Evolutionary conservation across 2,113 vertebrate species (phyloP).

Genomic region (Benitochromis conjunctus): DNA sequence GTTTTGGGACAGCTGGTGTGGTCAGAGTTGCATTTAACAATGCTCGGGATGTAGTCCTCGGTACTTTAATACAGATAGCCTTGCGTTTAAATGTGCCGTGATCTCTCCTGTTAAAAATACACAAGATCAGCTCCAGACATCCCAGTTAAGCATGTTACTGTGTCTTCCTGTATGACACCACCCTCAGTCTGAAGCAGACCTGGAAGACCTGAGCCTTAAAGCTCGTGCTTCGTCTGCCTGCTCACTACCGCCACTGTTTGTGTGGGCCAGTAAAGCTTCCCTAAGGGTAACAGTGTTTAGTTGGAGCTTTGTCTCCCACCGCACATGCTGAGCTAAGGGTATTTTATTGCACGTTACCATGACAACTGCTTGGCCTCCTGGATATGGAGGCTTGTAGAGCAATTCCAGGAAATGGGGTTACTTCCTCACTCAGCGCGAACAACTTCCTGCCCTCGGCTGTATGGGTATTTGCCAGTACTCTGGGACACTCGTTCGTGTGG

Average conservation of each 20-base stretch:
- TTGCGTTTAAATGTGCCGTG: neutral
- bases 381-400: slow-evolving; percentile 60
- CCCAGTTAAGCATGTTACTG: neutral
- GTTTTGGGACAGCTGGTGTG: neutral
- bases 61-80: neutral
- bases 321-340: slow-evolving; percentile 61
- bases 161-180: slow-evolving; percentile 20
- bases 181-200: slow-evolving; percentile 18
- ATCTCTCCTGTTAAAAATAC: neutral
- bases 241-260: slow-evolving; percentile 26
- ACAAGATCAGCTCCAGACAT: neutral
- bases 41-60: neutral
- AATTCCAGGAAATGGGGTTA: slow-evolving; percentile 77
- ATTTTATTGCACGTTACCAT: slow-evolving; percentile 69
- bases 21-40: neutral
- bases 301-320: slow-evolving; percentile 58
- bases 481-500: slow-evolving; percentile 54
- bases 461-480: slow-evolving; percentile 61
- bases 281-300: slow-evolving; percentile 56
- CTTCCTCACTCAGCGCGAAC: slow-evolving; percentile 77
- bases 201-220: slow-evolving; percentile 4
- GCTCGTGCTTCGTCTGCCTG: neutral
- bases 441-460: slow-evolving; percentile 76
- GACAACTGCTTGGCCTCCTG: slow-evolving; percentile 47
- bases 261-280: slow-evolving; percentile 55